Evolutionary conservation across 2,797 vertebrate species (phyloP).

Genomic region (Discoglossus pictus): DNA sequence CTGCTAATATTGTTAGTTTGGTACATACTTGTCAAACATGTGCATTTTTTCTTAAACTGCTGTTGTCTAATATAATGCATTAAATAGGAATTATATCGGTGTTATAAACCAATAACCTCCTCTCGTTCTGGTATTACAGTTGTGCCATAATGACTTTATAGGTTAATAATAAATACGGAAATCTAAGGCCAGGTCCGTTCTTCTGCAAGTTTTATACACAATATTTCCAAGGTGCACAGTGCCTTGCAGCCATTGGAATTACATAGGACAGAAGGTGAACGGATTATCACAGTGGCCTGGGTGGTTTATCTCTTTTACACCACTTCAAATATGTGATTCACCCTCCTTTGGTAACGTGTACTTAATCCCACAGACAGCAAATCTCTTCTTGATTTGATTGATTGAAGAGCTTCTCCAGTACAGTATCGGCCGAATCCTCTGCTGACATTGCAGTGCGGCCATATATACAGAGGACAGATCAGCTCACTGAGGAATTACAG

Average conservation of each 20-base stretch:
- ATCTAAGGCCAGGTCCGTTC: too few relatives aligned
- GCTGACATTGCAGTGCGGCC: conserved; percentile 23
- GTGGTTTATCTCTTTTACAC: conserved; percentile 56
- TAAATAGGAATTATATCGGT: too few relatives aligned
- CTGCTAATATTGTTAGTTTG: too few relatives aligned
- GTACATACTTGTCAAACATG: too few relatives aligned
- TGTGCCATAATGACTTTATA: too few relatives aligned
- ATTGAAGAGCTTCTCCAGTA: conserved; percentile 8
- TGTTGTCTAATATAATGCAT: too few relatives aligned
- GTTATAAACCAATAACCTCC: too few relatives aligned
- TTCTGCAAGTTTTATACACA: too few relatives aligned
- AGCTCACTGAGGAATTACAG: neutral
- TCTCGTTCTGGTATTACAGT: too few relatives aligned
- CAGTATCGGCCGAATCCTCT: conserved; percentile 15
- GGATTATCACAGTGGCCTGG: conserved; percentile 56
- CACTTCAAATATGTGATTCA: conserved; percentile 57
- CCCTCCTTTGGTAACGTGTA: conserved; percentile 28
- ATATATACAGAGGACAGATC: conserved; percentile 10
- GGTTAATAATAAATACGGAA: too few relatives aligned
- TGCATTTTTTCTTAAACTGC: too few relatives aligned
- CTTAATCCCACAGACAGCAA: conserved; percentile 31
- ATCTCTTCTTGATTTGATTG: conserved; percentile 37
- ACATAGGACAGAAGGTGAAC: conserved; percentile 57
- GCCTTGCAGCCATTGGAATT: neutral
- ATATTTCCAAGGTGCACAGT: neutral